Evolutionary conservation across 2,888 invertebrate genomes (phyloP).

Genomic region (Aspidiotus destructor): DNA sequence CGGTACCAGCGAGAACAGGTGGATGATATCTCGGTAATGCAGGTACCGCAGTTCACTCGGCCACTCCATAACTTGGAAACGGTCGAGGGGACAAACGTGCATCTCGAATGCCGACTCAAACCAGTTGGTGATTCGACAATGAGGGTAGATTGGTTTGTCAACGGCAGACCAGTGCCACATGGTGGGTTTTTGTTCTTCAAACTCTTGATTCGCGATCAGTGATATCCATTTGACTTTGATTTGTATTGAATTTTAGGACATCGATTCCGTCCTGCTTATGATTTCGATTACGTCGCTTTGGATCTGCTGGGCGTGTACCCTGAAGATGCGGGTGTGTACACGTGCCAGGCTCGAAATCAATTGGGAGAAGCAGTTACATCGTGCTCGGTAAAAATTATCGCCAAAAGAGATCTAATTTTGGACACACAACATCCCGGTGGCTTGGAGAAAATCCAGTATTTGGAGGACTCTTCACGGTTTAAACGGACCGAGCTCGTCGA

Average conservation of each 20-base stretch:
- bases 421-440: slow-evolving; percentile 87
- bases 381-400: slow-evolving; percentile 71
- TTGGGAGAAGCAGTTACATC: slow-evolving; percentile 90
- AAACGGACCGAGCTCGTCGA: slow-evolving; percentile 71
- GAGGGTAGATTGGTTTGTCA: slow-evolving; percentile 93
- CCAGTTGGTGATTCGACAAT: slow-evolving; percentile 85
- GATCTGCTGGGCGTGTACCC: slow-evolving; percentile 93
- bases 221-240: not conserved
- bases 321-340: slow-evolving; percentile 93
- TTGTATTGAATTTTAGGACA: slow-evolving; percentile 29
- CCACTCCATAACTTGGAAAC: slow-evolving; percentile 82
- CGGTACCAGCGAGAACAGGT: slow-evolving; percentile 59
- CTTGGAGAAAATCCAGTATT: slow-evolving; percentile 80
- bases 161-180: slow-evolving; percentile 82
- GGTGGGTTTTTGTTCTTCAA: slow-evolving; percentile 49
- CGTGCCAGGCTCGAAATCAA: slow-evolving; percentile 87
- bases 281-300: slow-evolving; percentile 93
- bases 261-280: slow-evolving; percentile 89
- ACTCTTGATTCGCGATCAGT: not conserved
- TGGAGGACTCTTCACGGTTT: slow-evolving; percentile 78
- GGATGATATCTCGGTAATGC: slow-evolving; percentile 73
- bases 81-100: slow-evolving; percentile 81
- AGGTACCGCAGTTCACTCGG: slow-evolving; percentile 78
- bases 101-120: slow-evolving; percentile 81
- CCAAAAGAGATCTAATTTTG: slow-evolving; percentile 74